These are phyloP conservation scores for Argyrosomus japonicus DNA, from an alignment of 2,113 vertebrate species.

Conservation along the genomic window DNA sequence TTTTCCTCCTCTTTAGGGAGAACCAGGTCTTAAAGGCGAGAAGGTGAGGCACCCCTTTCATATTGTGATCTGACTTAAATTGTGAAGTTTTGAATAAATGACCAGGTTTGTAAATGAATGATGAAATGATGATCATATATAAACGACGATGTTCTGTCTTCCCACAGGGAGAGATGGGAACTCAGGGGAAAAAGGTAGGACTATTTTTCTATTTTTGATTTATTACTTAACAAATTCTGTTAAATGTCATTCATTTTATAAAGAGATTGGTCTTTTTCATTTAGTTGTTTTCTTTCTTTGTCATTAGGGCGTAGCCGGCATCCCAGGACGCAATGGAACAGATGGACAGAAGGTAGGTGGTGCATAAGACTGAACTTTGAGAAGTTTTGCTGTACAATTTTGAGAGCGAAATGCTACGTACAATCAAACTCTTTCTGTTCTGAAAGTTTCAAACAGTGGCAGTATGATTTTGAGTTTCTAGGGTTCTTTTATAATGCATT, in stretches of 20 bases:
- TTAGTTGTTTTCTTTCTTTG: conserved; percentile 25
- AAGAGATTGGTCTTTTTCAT: not conserved
- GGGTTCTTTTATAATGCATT: not conserved
- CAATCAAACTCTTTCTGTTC: not conserved
- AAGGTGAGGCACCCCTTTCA: conserved; percentile 72
- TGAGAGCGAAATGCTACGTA: not conserved
- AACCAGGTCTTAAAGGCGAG: conserved; percentile 78
- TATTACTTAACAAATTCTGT: not conserved
- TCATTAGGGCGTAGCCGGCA: conserved; percentile 77
- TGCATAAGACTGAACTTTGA: not conserved
- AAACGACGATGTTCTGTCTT: conserved; percentile 43
- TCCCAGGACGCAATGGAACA: conserved; percentile 81
- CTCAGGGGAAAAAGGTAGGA: conserved; percentile 82
- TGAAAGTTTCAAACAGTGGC: not conserved
- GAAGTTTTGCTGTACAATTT: not conserved
- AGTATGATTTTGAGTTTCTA: not conserved
- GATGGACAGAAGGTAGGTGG: conserved; percentile 83
- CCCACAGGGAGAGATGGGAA: conserved; percentile 82
- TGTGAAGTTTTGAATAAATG: not conserved
- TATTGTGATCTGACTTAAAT: not conserved
- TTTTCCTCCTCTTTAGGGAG: conserved; percentile 74
- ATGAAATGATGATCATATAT: not conserved
- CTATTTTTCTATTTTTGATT: not conserved
- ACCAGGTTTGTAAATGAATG: not conserved
- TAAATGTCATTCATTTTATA: not conserved